A percentile compares a stretch with the other conserved stretches of the same genome.
Evolutionary conservation across 2,888 invertebrate genomes (phyloP).

Genomic region (Andrena flavipes): DNA sequence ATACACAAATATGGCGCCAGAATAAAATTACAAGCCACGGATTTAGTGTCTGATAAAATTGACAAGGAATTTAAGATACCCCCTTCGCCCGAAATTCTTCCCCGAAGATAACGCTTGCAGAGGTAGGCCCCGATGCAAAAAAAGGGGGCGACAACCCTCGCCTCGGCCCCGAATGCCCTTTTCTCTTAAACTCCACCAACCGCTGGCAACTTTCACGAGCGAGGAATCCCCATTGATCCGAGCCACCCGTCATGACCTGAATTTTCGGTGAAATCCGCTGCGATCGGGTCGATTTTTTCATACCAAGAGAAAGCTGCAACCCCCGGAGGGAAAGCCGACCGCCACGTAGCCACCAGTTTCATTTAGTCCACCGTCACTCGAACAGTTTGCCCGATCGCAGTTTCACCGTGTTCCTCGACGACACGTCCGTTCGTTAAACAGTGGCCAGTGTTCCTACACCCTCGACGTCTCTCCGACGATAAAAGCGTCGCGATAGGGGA

Average conservation of each 20-base stretch:
- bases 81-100: too few relatives aligned
- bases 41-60: neutral
- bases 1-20: too few relatives aligned
- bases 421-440: conserved; percentile 35
- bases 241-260: conserved; percentile 52
- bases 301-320: conserved; percentile 68
- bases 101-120: too few relatives aligned
- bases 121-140: neutral
- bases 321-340: conserved; percentile 29
- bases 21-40: neutral
- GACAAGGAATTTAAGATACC: neutral
- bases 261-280: conserved; percentile 67
- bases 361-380: conserved; percentile 55
- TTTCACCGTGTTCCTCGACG: conserved; percentile 19
- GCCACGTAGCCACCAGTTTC: conserved; percentile 28
- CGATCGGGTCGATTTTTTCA: conserved; percentile 61
- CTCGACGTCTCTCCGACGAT: conserved; percentile 14
- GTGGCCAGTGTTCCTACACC: conserved; percentile 18
- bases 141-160: neutral
- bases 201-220: conserved; percentile 40
- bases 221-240: conserved; percentile 28
- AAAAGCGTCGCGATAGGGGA: conserved; percentile 10
- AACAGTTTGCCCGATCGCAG: conserved; percentile 34
- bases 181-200: neutral
- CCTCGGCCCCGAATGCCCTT: neutral